Evolutionary conservation across 1,140 invertebrate species (phyloP), one percentile per base, ranked within the genome.

Genomic region (Atopsyche davidsoni): DNA sequence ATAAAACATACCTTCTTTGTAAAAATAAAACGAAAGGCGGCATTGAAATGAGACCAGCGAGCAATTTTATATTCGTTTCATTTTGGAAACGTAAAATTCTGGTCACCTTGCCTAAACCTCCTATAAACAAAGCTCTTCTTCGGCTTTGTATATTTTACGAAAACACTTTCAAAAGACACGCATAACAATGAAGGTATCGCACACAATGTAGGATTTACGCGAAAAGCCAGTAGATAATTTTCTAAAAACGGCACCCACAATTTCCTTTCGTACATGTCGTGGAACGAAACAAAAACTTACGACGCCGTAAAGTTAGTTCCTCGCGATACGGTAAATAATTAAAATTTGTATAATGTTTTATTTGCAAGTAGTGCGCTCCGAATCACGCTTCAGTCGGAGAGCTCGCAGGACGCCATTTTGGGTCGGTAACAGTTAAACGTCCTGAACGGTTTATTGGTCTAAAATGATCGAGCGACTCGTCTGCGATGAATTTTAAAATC

Each of bases 121-220:
- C 17, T 31, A 17, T 34, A 49, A 36, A 19, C 24, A 21, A 32
- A 22, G 36, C 18, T 25, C n/a, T 32, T 13, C 24, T 49, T 38
- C 35, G 36, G 46, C n/a, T 49, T 48, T 23, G 24, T 49, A 38
- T 41, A 35, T 46, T 22, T 18, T 23, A 46, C 45, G 38, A 31
- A 13, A 39, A 47, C 46, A 47, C 38, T 49, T 47, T 25, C 11
- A 49, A 25, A 46, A 46, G 45, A 36, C 19, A 25, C 34, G 21
- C 21, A 16, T 21, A 41, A 49, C 46, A 49, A 49, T 21, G 38
- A 35, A 42, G 38, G 25, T 24, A 41, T 41, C 38, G 23, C 13
- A 28, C 16, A 41, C 23, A 49, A 32, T 49, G 46, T 49, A 34
- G 38, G 24, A 49, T 49, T 49, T 49, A 31, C 46, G 19, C 9